Base-by-base conservation (phyloP, 2,888 invertebrate species). In the Ennomos fuscantarius region DNA sequence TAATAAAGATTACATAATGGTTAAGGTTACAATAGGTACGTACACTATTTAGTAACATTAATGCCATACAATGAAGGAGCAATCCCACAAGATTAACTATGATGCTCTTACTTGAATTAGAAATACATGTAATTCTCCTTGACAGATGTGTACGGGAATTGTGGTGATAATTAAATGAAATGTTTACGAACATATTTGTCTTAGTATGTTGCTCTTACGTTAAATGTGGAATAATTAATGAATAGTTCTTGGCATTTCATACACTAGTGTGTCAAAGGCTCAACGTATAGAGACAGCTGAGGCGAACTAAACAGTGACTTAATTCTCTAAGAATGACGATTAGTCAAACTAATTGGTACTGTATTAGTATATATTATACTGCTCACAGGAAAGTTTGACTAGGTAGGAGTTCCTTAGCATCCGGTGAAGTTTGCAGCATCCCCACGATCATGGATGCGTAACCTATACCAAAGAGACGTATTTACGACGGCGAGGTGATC, bases 81-180 rank as follows among this genome's bases (percentile, higher is more conserved):
- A 63, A 62, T 49, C n/a, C 50, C 56, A 50, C 48, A 43, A 40
- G 62, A 59, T 59, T 59, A 60, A 44, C 41, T 52, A 33, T 62
- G 62, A 60, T 59, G 55, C 60, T 62, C 59, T 64, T 61, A 66
- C 60, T 58, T 53, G 59, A 65, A 66, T 61, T 64, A 55, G 57
- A 62, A 64, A 61, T 59, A 57, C 55, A 36, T 42, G 57, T 66
- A 64, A 64, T 63, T 59, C 60, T 48, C 44, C 43, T 55, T 66
- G 60, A 57, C 63, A 61, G 54, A 47, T 47, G 40, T 51, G 36
- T 51, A 42, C 41, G 42, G 11, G 50, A 49, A 49, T 60, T 60
- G 54, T 62, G 59, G 63, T 59, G 44, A 41, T 63, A 66, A 60
- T 66, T 61, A 62, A 56, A 52, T 52, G 59, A 51, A 58, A 60